Evolutionary conservation across 2,888 invertebrate species (phyloP).

Genomic region (Netelia fuscicornis): DNA sequence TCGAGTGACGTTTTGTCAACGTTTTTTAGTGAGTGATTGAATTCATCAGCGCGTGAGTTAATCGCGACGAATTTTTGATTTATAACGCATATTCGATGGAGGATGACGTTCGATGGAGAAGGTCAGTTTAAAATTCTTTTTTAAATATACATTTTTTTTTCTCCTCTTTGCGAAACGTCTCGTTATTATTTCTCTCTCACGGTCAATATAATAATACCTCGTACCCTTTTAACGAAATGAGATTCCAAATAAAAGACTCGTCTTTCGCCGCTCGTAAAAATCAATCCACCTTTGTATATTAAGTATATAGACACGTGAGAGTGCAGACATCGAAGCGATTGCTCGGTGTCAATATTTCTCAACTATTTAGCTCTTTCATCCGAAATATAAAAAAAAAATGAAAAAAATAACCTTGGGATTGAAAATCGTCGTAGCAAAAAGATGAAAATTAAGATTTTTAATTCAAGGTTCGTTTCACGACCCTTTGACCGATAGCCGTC

Average conservation of each 20-base stretch:
- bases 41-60: constrained; percentile 17
- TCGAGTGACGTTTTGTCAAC: constrained; percentile 40
- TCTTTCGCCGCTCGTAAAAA: background rate
- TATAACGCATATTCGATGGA: constrained; percentile 71
- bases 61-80: constrained; percentile 33
- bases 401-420: background rate
- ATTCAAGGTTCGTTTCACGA: background rate
- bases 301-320: constrained; percentile 30
- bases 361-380: background rate
- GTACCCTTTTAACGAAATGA: background rate
- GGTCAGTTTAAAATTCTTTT: constrained; percentile 69
- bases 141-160: background rate
- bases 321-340: constrained; percentile 30
- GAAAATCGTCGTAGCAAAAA: background rate
- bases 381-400: background rate
- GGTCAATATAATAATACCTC: background rate
- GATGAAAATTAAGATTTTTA: background rate
- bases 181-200: background rate
- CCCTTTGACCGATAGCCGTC: constrained; percentile 5
- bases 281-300: background rate
- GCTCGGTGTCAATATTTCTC: constrained; percentile 36
- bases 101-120: constrained; percentile 79
- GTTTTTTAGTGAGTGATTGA: constrained; percentile 51
- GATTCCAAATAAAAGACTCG: no score
- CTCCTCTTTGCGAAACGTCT: background rate